Evolutionary conservation across 2,113 vertebrate species (phyloP).

Genomic region (Anhinga anhinga): DNA sequence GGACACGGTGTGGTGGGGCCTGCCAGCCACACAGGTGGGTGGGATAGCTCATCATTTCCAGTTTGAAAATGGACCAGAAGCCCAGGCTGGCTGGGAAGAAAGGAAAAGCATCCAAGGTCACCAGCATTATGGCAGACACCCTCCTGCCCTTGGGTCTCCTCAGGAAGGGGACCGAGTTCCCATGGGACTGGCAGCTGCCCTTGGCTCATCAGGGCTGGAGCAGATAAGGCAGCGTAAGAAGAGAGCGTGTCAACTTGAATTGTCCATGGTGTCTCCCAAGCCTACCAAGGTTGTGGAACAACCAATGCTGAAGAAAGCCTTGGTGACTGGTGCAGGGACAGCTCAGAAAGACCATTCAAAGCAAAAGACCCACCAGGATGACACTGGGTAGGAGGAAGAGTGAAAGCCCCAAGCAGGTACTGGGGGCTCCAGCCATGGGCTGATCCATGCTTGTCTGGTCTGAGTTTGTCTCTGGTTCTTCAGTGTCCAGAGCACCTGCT

Average conservation of each 20-base stretch:
- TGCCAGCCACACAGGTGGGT: not conserved
- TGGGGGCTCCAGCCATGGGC: not conserved
- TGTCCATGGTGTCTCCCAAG: not conserved
- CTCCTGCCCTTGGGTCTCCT: not conserved
- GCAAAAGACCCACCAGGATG: constrained; percentile 21
- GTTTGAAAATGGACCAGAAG: not conserved
- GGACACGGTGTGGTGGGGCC: not conserved
- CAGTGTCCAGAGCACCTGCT: not conserved
- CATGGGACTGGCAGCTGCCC: not conserved
- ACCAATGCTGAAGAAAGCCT: not conserved
- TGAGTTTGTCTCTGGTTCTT: not conserved
- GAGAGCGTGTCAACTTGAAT: not conserved
- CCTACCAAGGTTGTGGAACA: not conserved
- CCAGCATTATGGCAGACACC: not conserved
- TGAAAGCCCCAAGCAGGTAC: not conserved
- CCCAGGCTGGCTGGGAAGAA: not conserved
- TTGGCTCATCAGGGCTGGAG: not conserved
- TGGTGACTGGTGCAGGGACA: not conserved
- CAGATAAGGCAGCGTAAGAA: not conserved
- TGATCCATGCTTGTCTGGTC: not conserved
- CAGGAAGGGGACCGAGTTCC: not conserved
- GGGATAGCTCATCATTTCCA: not conserved
- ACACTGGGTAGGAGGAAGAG: not conserved
- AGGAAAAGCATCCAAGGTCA: not conserved
- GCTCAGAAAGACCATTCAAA: constrained; percentile 11